Base-by-base conservation (phyloP, 2,113 vertebrate genomes). In the Phyllostomus hastatus region DNA sequence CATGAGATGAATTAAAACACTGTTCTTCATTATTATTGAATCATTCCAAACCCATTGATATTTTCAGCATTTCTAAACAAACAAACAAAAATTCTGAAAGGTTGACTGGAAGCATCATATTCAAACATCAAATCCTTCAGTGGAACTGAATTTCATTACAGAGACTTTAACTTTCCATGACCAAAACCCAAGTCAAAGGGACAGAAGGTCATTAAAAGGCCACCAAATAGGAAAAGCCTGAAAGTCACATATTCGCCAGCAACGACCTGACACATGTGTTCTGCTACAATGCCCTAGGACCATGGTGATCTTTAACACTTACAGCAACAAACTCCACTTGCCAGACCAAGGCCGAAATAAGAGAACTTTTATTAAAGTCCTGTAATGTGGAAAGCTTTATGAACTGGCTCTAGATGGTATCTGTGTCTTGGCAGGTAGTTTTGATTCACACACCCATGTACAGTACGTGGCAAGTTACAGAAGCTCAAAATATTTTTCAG, bases 131-230 rank as follows among this genome's bases (percentile, higher is more conserved):
- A 85, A 78, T 59, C 70, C 88, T 67, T 94, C 59, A 46, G 46
- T 59, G 96, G 61, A 97, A 81, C 66, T 97, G 46, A 82, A 85
- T n/a, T 92, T 96, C 59, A 91, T 78, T 72, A 66, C 12, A 61
- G 17, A 91, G 31, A 59, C 50, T 88, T 81, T 73, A 83, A 87
- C 33, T 87, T 93, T 66, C 35, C 19, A 57, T 43, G 33, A 94
- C 41, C 75, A 89, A 90, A 97, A 81, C 9, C 41, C 57, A 88
- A 76, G 31, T 70, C 72, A 85, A 96, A 94, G 50, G 33, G 43
- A 50, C 16, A 81, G 50, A 11, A 79, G 50, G 19, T 83, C 52
- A 76, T 69, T 67, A 92, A 95, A 67, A 91, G 48, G 4, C 33
- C 86, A 69, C 3, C 22, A 79, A 54, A 64, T 69, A 31, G 31